Evolutionary conservation across 2,797 vertebrate genomes (phyloP).

Genomic region (Taeniopygia guttata): DNA sequence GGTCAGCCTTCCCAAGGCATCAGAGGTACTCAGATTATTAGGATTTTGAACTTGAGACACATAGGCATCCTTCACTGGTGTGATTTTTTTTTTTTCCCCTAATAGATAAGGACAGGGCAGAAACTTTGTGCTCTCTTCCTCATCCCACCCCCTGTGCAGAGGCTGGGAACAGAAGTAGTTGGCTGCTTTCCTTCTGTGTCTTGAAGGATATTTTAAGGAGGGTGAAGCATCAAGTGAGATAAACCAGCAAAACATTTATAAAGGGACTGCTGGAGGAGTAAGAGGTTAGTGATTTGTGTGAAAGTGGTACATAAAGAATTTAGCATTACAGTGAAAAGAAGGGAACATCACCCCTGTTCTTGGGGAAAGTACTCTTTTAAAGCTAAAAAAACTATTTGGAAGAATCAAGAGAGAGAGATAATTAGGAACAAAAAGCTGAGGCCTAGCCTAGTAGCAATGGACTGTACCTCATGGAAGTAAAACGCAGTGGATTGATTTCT

Average conservation of each 20-base stretch:
- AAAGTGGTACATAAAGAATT: background rate
- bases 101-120: background rate
- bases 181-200: background rate
- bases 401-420: background rate
- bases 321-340: background rate
- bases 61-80: background rate
- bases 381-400: background rate
- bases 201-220: background rate
- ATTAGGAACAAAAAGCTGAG: background rate
- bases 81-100: background rate
- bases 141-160: background rate
- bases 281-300: background rate
- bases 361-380: background rate
- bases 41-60: background rate
- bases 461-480: background rate
- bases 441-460: background rate
- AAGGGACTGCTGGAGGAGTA: background rate
- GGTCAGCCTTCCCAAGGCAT: background rate
- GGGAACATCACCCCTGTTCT: background rate
- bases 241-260: background rate
- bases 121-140: background rate
- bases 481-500: background rate
- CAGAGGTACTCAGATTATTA: background rate
- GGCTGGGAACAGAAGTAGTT: background rate
- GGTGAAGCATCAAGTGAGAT: background rate